A percentile compares a stretch with the other conserved stretches of the same genome.
Conservation (phyloP, 64 coral and sea anemone species). For the Hydrozoanthus tunicans region DNA sequence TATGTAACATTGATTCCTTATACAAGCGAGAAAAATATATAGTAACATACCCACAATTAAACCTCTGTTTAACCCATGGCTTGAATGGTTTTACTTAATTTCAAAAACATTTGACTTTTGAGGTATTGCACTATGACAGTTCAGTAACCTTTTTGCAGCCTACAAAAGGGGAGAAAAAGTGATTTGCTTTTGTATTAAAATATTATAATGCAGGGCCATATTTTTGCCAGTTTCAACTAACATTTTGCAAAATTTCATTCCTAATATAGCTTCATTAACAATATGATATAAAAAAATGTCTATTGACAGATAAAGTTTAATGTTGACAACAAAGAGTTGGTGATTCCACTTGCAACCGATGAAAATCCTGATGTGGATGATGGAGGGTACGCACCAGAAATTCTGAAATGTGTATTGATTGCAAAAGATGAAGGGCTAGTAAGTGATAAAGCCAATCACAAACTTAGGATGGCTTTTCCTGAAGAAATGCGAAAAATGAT, state of each 20-base stretch:
- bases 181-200: background rate
- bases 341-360: slow-evolving; percentile 12
- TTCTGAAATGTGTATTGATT: background rate
- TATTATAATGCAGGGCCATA: background rate
- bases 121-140: background rate
- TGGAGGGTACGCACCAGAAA: background rate
- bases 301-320: slow-evolving; percentile 2
- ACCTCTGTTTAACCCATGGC: background rate
- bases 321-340: background rate
- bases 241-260: slow-evolving; percentile 6
- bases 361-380: background rate
- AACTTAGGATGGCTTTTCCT: slow-evolving; percentile 32
- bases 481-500: background rate
- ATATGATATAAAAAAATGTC: background rate
- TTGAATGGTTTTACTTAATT: background rate
- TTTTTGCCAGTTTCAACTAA: slow-evolving; percentile 1
- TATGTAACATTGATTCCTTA: background rate
- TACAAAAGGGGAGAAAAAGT: background rate
- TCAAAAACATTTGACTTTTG: background rate
- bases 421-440: slow-evolving; percentile 46
- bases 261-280: slow-evolving; percentile 2
- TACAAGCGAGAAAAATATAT: background rate
- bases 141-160: background rate
- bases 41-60: background rate
- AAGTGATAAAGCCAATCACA: slow-evolving; percentile 59